Base-by-base conservation (phyloP, 1,140 invertebrate genomes). In the Leptinotarsa texana region DNA sequence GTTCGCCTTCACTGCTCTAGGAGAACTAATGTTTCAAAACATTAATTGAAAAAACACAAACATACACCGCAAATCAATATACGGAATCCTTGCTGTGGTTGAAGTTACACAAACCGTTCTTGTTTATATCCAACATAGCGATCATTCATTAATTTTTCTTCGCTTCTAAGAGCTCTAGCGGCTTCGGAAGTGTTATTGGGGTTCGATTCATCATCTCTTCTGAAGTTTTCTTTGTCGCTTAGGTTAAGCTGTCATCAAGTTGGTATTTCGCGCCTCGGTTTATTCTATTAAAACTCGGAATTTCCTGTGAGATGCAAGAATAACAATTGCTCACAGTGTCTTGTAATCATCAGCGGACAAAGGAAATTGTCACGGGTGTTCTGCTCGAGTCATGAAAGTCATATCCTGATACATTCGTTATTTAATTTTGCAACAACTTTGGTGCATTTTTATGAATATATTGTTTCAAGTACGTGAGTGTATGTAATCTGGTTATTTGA, bases 131-230 rank as follows among this genome's bases (percentile, higher is more conserved):
- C 33, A 42, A 15, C 51, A 57, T 6, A 57, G 5, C 51, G 51
- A 4, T 57, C 3, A 57, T 57, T 57, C 51, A 57, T 57, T 57
- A 57, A n/a, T 57, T 57, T 57, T 57, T 57, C 51, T 17, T 57
- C 51, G 0, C 15, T 57, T 57, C 51, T 57, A 17, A 57, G 3
- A 57, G 51, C 15, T 67, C 18, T 42, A 27, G 15, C 65, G 22
- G 42, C 24, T 67, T 67, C 15, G n/a, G 1, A 57, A 67, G 21
- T 42, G 65, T 27, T 67, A 67, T 67, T 42, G 27, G 65, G 11
- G 17, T 67, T 27, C 65, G 42, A 22, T 67, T 67, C 65, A 67
- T 67, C 65, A 67, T 67, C 24, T 17, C 65, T 57, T 57, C 65
- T 22, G 22, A 42, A 27, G 24, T 67, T 67, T 33, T 67, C 13